Evolutionary conservation across 2,797 vertebrate genomes (phyloP).

Genomic region (Alauda arvensis): DNA sequence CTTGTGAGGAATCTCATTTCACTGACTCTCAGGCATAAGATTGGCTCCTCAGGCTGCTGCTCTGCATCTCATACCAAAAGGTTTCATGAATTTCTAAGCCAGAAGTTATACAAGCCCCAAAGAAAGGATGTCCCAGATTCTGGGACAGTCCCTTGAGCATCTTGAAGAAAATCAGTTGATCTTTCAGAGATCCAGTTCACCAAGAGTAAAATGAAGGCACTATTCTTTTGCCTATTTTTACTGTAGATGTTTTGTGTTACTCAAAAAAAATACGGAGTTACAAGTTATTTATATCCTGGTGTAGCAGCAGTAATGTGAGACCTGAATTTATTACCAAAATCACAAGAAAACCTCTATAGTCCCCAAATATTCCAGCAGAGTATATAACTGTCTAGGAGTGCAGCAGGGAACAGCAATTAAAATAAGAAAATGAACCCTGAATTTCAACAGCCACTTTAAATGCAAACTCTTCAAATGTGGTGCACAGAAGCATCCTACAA

Average conservation of each 20-base stretch:
- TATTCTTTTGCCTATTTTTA: neutral
- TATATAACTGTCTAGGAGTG: neutral
- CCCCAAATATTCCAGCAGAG: neutral
- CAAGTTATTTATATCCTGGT: neutral
- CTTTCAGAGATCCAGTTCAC: neutral
- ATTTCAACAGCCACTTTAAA: slow-evolving; percentile 46
- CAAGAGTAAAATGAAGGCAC: neutral
- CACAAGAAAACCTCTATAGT: neutral
- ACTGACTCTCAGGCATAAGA: neutral
- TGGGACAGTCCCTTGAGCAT: neutral
- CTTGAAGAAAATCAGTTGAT: neutral
- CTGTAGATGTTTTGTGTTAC: neutral
- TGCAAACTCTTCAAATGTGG: neutral
- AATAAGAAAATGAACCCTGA: slow-evolving; percentile 20
- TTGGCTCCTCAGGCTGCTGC: neutral
- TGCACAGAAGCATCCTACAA: neutral
- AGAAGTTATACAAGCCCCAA: neutral
- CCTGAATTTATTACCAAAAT: neutral
- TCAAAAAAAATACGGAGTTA: neutral
- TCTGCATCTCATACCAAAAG: neutral
- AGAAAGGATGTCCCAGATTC: neutral
- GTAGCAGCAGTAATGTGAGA: neutral
- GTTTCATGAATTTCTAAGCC: neutral
- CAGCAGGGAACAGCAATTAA: slow-evolving; percentile 23
- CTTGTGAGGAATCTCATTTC: neutral